Conservation (phyloP, 2,888 invertebrate species). For the Melanotus villosus region DNA sequence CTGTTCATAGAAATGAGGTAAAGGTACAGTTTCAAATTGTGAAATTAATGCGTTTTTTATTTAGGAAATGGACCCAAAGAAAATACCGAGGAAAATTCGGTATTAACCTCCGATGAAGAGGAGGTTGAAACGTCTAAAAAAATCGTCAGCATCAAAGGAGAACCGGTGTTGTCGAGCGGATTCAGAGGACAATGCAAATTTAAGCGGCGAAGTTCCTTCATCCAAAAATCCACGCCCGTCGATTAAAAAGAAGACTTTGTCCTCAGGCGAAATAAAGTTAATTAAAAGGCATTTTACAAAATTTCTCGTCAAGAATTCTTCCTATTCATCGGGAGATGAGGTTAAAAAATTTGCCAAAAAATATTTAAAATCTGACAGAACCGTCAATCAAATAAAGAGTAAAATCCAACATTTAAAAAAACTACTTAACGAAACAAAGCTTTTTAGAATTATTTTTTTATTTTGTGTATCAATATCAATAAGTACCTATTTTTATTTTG, state of each 20-base stretch:
- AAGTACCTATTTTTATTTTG: slow-evolving; percentile 1
- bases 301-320: neutral
- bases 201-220: neutral
- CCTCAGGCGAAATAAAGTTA: neutral
- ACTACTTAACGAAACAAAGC: neutral
- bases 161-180: slow-evolving; percentile 3
- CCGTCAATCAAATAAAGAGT: slow-evolving; percentile 8
- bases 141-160: slow-evolving; percentile 5
- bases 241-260: slow-evolving; percentile 6
- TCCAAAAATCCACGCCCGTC: neutral
- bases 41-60: slow-evolving; percentile 1
- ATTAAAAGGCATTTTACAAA: slow-evolving; percentile 2
- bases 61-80: neutral
- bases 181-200: slow-evolving; percentile 5
- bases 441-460: neutral
- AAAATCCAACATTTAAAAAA: slow-evolving; percentile 3
- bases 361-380: slow-evolving; percentile 3
- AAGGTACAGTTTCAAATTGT: neutral
- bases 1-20: neutral
- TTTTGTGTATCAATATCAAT: neutral
- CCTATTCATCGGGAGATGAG: slow-evolving; percentile 3
- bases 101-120: neutral
- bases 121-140: slow-evolving; percentile 2
- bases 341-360: slow-evolving; percentile 4
- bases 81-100: neutral